Evolutionary conservation across 2,888 invertebrate genomes (phyloP), one percentile per base, ranked within the genome.

Genomic region (Oxystoma pomonae): DNA sequence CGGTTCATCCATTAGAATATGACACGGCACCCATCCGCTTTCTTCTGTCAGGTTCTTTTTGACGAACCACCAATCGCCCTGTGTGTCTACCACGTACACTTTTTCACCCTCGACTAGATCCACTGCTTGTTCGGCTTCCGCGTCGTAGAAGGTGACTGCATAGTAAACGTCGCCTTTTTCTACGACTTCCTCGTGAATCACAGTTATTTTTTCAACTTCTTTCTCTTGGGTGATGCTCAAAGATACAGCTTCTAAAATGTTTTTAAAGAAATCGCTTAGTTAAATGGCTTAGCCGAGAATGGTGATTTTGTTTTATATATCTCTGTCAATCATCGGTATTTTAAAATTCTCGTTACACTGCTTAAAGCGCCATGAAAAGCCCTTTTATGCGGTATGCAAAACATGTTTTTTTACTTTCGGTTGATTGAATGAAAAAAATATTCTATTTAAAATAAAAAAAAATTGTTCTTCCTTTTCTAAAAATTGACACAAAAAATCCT

Each of bases 21-120:
- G 90, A 0, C 94, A 92, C 16, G 95, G 95, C n/a, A 95, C 94
- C 91, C 93, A 94, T 65, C 96, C 96, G 73, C 91, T 92, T 81
- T 96, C 94, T 77, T 93, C 91, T 0, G 94, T 94, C 20, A 94
- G 82, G 77, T 92, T 89, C 78, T 96, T 96, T 72, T 88, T 89
- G 0, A 96, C 92, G 75, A 91, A 92, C 94, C 95, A 96, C 94
- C 95, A 95, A 76, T 95, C 95, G 77, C 92, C 92, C 58, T 91
- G 90, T 60, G 90, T 90, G 80, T 92, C 91, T 85, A 80, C 57
- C 35, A 96, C 89, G 72, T 91, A 92, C 5, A 96, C 89, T 71
- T 89, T 87, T 83, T 96, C 95, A 67, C 95, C 95, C 82, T 96
- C 95, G 0, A 94, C 92, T 59, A 96, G 83, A 76, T 92, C 92